These are phyloP conservation scores for Parnassius smintheus DNA, from an alignment of 2,888 invertebrate species.

Conservation along the genomic window DNA sequence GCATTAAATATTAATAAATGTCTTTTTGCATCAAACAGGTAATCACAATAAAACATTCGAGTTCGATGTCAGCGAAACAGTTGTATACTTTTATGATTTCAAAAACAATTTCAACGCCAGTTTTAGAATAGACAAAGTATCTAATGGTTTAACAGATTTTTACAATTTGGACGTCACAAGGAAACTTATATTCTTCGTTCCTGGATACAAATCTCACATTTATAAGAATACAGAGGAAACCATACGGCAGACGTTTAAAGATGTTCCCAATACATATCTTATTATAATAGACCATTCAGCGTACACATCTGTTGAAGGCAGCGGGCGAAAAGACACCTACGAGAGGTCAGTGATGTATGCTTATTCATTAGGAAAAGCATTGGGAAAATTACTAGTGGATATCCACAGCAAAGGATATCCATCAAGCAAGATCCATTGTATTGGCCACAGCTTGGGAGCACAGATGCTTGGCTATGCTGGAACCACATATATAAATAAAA, in stretches of 20 bases:
- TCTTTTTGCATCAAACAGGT: slow-evolving; percentile 49
- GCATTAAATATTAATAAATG: neutral
- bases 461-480: slow-evolving; percentile 57
- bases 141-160: slow-evolving; percentile 47
- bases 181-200: slow-evolving; percentile 66
- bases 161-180: slow-evolving; percentile 61
- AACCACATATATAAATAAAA: slow-evolving; percentile 46
- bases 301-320: slow-evolving; percentile 60
- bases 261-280: slow-evolving; percentile 58
- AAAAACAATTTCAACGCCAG: slow-evolving; percentile 61
- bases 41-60: slow-evolving; percentile 58
- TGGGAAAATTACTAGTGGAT: slow-evolving; percentile 58
- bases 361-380: slow-evolving; percentile 57
- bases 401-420: slow-evolving; percentile 53
- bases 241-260: slow-evolving; percentile 60
- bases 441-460: slow-evolving; percentile 69
- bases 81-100: slow-evolving; percentile 70
- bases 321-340: slow-evolving; percentile 62
- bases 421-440: slow-evolving; percentile 61
- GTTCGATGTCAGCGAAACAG: slow-evolving; percentile 54
- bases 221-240: slow-evolving; percentile 59
- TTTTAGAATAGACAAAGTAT: slow-evolving; percentile 54
- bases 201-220: slow-evolving; percentile 71
- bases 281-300: slow-evolving; percentile 68
- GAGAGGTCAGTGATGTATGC: slow-evolving; percentile 60